Evolutionary conservation across 2,888 invertebrate species (phyloP), one percentile per base, ranked within the genome.

Genomic region (Trachelus troglodyta): DNA sequence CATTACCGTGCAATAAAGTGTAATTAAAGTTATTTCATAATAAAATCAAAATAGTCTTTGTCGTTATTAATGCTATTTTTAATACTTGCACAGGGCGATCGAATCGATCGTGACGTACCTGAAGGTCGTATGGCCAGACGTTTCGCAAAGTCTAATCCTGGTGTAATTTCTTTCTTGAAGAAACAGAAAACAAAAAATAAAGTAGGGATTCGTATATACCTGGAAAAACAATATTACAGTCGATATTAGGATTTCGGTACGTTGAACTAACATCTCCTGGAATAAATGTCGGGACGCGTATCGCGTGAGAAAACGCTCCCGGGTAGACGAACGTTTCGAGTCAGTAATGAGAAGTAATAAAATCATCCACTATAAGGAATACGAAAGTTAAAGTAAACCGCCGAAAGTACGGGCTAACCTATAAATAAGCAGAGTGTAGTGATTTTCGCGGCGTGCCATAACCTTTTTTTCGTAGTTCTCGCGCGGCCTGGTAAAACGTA

Each of bases 381-480:
- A 33, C 9, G 3, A 12, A 31, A 23, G 31, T 12, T 12, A 31
- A 34, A 31, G 33, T 33, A 9, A 71, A 71, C 2, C 71, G 33
- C 31, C 31, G 12, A 34, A 71, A 71, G 31, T 71, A 15, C 12
- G 71, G 31, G 31, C 71, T 31, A 34, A 34, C 71, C 71, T 71
- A 71, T 71, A 71, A 71, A 71, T 71, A 31, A 71, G 31, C 4
- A 34, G 30, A 71, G 71, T 71, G 71, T 12, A 71, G 6, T 31
- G 31, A 6, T 71, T 69, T 31, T 34, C 12, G 31, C 71, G 31
- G 15, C 12, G 71, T 31, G 71, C 71, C 31, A 12, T 31, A 71
- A 34, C 71, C 33, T 35, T 31, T 33, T 30, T 81, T 80, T 79
- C 75, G 31, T 68, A 12, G 11, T 56, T 6, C 73, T 69, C 12